Conservation (phyloP, 2,888 invertebrate species). For the Rosalia funebris region DNA sequence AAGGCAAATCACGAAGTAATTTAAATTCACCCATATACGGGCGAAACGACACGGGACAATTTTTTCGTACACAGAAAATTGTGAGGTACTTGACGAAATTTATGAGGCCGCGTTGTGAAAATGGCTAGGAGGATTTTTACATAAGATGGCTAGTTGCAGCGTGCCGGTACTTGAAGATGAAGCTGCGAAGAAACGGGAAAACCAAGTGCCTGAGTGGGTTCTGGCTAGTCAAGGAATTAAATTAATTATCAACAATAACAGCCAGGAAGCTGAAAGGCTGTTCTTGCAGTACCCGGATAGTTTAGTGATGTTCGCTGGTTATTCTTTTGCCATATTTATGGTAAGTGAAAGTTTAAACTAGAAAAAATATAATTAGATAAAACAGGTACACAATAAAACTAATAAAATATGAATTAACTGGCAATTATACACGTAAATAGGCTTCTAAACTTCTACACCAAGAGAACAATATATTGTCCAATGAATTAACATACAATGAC, state of each 20-base stretch:
- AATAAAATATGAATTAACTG: too few relatives aligned
- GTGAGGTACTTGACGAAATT: too few relatives aligned
- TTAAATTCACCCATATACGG: neutral
- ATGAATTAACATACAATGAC: too few relatives aligned
- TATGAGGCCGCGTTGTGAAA: neutral
- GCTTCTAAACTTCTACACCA: too few relatives aligned
- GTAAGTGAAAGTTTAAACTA: conserved; percentile 51
- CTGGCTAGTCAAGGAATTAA: conserved; percentile 64
- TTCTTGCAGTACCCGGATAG: conserved; percentile 63
- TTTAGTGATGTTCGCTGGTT: conserved; percentile 65
- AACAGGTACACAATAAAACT: too few relatives aligned
- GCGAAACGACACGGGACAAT: too few relatives aligned
- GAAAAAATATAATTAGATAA: too few relatives aligned
- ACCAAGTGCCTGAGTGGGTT: conserved; percentile 58
- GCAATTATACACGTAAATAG: too few relatives aligned
- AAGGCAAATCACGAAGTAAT: neutral
- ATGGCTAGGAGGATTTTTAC: neutral
- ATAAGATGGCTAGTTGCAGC: conserved; percentile 15
- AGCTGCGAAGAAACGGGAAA: neutral
- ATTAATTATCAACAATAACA: conserved; percentile 64
- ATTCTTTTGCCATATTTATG: conserved; percentile 65
- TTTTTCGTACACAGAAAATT: too few relatives aligned
- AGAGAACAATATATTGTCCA: too few relatives aligned
- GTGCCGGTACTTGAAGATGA: conserved; percentile 17
- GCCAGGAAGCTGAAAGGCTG: conserved; percentile 63